Evolutionary conservation across 1,140 invertebrate genomes (phyloP), one percentile per base, ranked within the genome.

Genomic region (Aphaenogaster ashmeadi): DNA sequence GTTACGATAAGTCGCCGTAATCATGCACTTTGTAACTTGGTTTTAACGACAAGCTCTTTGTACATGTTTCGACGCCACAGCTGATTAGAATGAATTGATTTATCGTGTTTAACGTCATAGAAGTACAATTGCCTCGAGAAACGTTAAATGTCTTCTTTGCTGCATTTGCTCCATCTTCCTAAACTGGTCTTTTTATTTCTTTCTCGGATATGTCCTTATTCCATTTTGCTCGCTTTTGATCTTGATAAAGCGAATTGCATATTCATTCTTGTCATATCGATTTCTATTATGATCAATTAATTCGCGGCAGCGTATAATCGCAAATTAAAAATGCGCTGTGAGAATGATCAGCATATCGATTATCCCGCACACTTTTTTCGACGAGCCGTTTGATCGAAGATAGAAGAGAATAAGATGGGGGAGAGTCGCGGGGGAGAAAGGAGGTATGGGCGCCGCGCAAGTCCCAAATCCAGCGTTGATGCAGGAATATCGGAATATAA

Each of bases 401-500:
- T 15, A 88, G 88, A 78, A 88, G 88, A 88, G 87, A 90, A 86
- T 81, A 89, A 69, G 95, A 94, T 94, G 95, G 94, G 94, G 86
- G 71, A 7, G 52, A 64, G 79, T 87, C 44, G 33, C 50, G 71
- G 88, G 88, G 75, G 58, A 27, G 41, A n/a, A 41, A 88, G 88
- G 67, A 60, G 47, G 41, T 38, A n/a, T 13, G 75, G 54, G 64
- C 50, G 77, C 67, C 64, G 62, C 87, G 83, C 87, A 66, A 90
- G 90, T 90, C 44, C 72, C 83, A 72, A 88, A 88, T 88, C 87
- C 88, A 62, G 33, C 85, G 89, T 15, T 78, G 90, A 85, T 81
- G 72, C 90, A 83, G 81, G 87, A 88, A 91, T 91, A 89, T 89
- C 85, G 86, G 90, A 89, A 94, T 94, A 94, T 94, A 94, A 94